A percentile compares a stretch with the other conserved stretches of the same genome.
These are phyloP conservation scores for Chaetophractus vellerosus DNA, from an alignment of 2,797 vertebrate genomes.

Conservation along the genomic window DNA sequence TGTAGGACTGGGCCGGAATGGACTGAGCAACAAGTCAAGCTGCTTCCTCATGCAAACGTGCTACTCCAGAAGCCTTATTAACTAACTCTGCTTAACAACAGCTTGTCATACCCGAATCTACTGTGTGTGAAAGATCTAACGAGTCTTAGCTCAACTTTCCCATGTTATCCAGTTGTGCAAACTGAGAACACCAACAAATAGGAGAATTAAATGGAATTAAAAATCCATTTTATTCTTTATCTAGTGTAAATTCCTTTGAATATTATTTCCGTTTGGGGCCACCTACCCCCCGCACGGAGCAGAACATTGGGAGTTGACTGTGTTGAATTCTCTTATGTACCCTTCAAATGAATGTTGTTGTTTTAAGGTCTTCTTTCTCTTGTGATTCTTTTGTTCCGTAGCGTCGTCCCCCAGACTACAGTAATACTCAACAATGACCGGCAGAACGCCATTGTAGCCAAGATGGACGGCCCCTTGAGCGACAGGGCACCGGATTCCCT, in stretches of 20 bases:
- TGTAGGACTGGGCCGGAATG: background rate
- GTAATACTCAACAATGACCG: slow-evolving; percentile 98
- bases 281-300: too few species aligned
- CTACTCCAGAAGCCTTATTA: background rate
- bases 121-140: background rate
- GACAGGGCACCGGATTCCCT: slow-evolving; percentile 93
- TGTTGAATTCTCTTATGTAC: slow-evolving; percentile 74
- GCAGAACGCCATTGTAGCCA: slow-evolving; percentile 92
- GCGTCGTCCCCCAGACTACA: slow-evolving; percentile 98
- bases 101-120: background rate
- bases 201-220: background rate
- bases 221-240: background rate
- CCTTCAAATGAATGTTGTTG: slow-evolving; percentile 68
- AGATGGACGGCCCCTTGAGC: slow-evolving; percentile 94
- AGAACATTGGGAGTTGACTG: slow-evolving; percentile 1
- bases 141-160: background rate
- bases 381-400: slow-evolving; percentile 89
- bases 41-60: background rate
- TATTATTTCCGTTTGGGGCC: background rate
- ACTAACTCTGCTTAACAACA: background rate
- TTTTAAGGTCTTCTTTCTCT: slow-evolving; percentile 80
- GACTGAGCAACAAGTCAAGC: background rate
- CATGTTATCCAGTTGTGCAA: background rate
- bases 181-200: background rate
- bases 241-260: background rate